phyloP scores from a whole-genome alignment of 2,113 vertebrate species.

The Ciconia stormi region DNA sequence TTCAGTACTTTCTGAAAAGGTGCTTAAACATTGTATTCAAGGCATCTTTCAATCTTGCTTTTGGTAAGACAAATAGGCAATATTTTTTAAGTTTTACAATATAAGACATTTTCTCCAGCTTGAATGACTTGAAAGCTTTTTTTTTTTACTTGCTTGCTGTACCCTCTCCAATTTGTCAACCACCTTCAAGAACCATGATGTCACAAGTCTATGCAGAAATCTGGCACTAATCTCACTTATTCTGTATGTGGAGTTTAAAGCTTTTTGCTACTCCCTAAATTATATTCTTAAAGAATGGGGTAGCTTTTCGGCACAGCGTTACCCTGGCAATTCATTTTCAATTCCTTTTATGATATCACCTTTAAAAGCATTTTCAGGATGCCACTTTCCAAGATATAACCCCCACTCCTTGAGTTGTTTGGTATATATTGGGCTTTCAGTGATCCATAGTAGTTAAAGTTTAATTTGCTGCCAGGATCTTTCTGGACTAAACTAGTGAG shows the following conservation, averaged over 20 bases:
- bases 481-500: background rate
- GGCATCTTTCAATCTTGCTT: background rate
- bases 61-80: background rate
- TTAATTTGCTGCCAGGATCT: background rate
- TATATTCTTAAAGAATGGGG: background rate
- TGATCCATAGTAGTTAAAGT: background rate
- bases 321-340: background rate
- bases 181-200: background rate
- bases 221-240: background rate
- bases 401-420: background rate
- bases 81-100: background rate
- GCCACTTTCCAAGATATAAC: background rate
- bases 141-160: background rate
- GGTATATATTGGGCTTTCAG: background rate
- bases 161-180: background rate
- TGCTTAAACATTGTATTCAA: background rate
- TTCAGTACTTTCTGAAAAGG: background rate
- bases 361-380: background rate
- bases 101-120: background rate
- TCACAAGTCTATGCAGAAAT: background rate
- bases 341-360: background rate
- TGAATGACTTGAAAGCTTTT: background rate
- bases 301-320: background rate
- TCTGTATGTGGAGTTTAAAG: background rate
- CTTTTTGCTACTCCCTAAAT: background rate